These are phyloP conservation scores for Caenorhabditis brenneri DNA, from an alignment of 1,140 invertebrate species.

Conservation along the genomic window DNA sequence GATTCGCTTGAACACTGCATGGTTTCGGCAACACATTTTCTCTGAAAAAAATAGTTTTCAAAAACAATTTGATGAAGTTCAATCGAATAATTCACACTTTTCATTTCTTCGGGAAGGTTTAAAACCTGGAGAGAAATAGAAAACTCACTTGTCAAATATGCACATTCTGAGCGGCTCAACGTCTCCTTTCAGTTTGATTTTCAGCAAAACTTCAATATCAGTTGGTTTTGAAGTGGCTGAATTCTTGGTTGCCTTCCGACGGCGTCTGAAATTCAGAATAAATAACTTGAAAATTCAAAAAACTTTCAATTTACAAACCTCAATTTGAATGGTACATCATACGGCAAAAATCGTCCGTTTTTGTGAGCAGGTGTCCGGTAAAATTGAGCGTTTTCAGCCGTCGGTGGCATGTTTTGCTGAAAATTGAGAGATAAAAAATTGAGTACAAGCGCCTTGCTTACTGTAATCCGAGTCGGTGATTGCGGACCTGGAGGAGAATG, in stretches of 20 bases:
- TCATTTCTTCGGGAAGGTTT: not conserved
- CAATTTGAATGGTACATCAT: constrained; percentile 10
- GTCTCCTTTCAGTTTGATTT: constrained; percentile 36
- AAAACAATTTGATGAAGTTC: too few species aligned
- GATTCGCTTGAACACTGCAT: constrained; percentile 28
- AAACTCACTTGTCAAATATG: constrained; percentile 36
- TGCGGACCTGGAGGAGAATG: not conserved
- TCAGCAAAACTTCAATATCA: not conserved
- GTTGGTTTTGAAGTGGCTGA: not conserved
- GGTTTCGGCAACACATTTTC: constrained; percentile 19
- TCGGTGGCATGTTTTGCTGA: constrained; percentile 7
- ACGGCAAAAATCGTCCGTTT: not conserved
- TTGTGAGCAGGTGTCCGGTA: not conserved
- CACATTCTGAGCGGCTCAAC: constrained; percentile 38
- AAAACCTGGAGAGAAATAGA: too few species aligned
- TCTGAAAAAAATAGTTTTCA: too few species aligned
- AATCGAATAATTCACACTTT: too few species aligned
- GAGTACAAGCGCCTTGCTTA: too few species aligned
- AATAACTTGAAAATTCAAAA: too few species aligned
- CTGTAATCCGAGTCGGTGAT: not conserved
- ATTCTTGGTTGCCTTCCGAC: not conserved
- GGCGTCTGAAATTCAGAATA: not conserved
- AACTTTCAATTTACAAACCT: too few species aligned
- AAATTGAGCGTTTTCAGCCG: not conserved
- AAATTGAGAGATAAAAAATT: not conserved